Evolutionary conservation across 23 tunicate species (phyloP), one percentile per base, ranked within the genome.

Genomic region (Trididemnum clinides): DNA sequence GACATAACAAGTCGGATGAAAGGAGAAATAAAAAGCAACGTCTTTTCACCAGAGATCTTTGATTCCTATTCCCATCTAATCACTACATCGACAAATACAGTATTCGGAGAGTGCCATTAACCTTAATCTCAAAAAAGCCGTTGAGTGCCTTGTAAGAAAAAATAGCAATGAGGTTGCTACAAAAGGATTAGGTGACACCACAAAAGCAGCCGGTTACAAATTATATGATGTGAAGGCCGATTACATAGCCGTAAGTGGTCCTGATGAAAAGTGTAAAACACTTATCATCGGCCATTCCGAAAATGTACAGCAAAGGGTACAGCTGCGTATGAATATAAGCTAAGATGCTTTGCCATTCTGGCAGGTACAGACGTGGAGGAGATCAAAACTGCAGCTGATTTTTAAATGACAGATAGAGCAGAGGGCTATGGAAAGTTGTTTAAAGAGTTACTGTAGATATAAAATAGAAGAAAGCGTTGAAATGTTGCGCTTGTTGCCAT

Each of bases 271-370:
- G 15, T 15, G 15, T 44, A 44, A 44, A 44, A 44, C 15, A 15
- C 54, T 7, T 44, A 44, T 15, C 54, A 10, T 44, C n/a, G 15
- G 54, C 54, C 15, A 44, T 44, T 44, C 15, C 54, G 54, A 44
- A 44, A 44, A 44, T 44, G 54, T 44, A 44, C 12, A 44, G 54
- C 54, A 44, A 15, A 44, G 21, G 70, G 70, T 62, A 23, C 70
- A 62, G 70, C 70, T 62, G 23, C 70, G n/a, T 18, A 62, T 62
- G 70, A 62, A 62, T 62, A 62, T 62, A 62, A 62, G 70, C 70
- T 62, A 62, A n/a, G n/a, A n/a, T n/a, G n/a, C n/a, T n/a, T n/a
- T n/a, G n/a, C n/a, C n/a, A n/a, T n/a, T n/a, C n/a, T n/a, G n/a
- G n/a, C n/a, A n/a, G n/a, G n/a, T n/a, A n/a, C n/a, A n/a, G n/a